Conservation (phyloP, 2,888 invertebrate species). For the Eristalinus aeneus region DNA sequence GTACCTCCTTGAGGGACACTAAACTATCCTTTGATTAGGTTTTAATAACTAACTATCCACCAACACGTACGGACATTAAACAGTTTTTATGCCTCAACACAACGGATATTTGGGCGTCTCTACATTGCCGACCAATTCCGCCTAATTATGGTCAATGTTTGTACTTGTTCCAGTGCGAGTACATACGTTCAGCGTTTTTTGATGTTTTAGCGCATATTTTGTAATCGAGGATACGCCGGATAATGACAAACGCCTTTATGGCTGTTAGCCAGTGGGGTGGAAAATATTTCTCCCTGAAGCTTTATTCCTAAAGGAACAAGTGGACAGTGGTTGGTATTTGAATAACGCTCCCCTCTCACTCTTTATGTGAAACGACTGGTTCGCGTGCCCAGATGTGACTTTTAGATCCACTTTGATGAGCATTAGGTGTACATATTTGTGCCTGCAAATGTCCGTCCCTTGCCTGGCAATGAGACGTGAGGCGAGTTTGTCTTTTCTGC, state of each 20-base stretch:
- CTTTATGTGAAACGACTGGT: background rate
- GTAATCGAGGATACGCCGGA: background rate
- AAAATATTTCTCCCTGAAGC: background rate
- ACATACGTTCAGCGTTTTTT: background rate
- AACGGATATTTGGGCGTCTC: background rate
- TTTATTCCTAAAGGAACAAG: background rate
- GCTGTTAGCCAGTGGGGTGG: background rate
- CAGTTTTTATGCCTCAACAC: background rate
- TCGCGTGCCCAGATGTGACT: constrained; percentile 16
- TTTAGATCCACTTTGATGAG: constrained; percentile 82
- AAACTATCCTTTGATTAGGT: background rate
- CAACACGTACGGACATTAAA: background rate
- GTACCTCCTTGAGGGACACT: background rate
- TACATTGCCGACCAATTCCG: background rate
- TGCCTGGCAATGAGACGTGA: background rate
- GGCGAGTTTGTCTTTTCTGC: no score
- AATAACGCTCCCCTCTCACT: constrained; percentile 1
- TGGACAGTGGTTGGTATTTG: constrained; percentile 31
- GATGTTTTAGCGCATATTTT: background rate
- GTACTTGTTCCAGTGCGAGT: background rate
- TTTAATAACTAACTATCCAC: background rate
- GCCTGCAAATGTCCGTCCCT: background rate
- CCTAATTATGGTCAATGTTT: constrained; percentile 13
- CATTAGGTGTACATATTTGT: background rate
- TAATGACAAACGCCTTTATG: background rate